phyloP scores from a whole-genome alignment of 2,113 vertebrate species.

The Nycticebus coucang region DNA sequence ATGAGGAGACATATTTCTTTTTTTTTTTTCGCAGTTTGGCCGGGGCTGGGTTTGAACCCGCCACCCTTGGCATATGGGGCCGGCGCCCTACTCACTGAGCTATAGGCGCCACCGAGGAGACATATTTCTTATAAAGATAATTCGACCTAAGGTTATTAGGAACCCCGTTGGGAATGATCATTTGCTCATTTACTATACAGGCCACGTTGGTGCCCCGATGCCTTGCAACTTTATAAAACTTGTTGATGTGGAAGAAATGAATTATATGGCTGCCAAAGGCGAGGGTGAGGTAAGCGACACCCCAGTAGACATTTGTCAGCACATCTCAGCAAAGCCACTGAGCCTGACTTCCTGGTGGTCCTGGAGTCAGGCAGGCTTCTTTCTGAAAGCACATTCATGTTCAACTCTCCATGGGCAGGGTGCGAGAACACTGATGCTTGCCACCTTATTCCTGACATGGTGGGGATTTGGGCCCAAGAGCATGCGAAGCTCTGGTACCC shows the following conservation, averaged over 20 bases:
- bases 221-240: conserved; percentile 94
- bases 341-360: neutral
- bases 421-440: fast-evolving
- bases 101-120: too few relatives aligned
- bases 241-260: conserved; percentile 97
- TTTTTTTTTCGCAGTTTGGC: too few relatives aligned
- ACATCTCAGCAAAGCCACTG: fast-evolving
- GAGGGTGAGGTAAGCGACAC: conserved; percentile 94
- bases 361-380: neutral
- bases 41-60: too few relatives aligned
- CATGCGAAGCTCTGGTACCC: neutral
- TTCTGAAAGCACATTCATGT: neutral
- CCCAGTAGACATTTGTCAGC: fast-evolving
- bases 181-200: conserved; percentile 78
- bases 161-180: neutral
- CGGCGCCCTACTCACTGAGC: too few relatives aligned
- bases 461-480: neutral
- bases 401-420: neutral
- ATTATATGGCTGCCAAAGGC: conserved; percentile 93
- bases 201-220: conserved; percentile 96
- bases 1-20: neutral
- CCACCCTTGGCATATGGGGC: too few relatives aligned
- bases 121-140: neutral
- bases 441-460: fast-evolving
- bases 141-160: neutral